Evolutionary conservation across 2,888 invertebrate genomes (phyloP), one percentile per base, ranked within the genome.

Genomic region (Tachystola acroxantha): DNA sequence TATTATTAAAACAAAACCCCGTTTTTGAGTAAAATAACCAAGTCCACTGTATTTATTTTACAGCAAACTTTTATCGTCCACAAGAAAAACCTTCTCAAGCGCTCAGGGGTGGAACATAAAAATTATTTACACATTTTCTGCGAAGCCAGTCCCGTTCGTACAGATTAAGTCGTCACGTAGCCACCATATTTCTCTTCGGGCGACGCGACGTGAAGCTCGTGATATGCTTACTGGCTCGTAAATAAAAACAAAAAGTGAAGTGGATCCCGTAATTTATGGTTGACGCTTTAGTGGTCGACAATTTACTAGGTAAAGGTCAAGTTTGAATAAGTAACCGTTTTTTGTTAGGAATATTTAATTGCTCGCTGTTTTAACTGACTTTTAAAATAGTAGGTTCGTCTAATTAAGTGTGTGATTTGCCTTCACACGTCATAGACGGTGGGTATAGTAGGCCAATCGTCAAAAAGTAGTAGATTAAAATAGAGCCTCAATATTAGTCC

Each of bases 111-210:
- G 43, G 39, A 40, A 42, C 49, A 55, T 57, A 55, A 57, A 62
- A 64, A 64, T 60, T 64, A 69, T 67, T 61, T 60, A 48, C 55
- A 64, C 68, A 64, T 70, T 63, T 57, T 47, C 52, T 36, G 46
- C 1, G 11, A 11, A 27, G n/a, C 27, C 27, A 24, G 47, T 50
- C 55, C 39, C 46, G 50, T 47, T 53, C 48, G 48, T 57, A 63
- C 58, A 70, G 72, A 77, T 74, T 75, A 77, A 69, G 62, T 64
- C 64, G 58, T 70, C 78, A 76, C 78, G 78, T 73, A 48, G 42
- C 33, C 43, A 45, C 69, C 63, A 74, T 77, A 64, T 66, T 67
- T 78, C 72, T 67, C 50, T 34, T 36, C 10, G 9, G 44, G 39
- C 47, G 54, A 56, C 57, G 48, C 45, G 52, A 57, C 46, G 48